Evolutionary conservation across 2,888 invertebrate genomes (phyloP), one percentile per base, ranked within the genome.

Genomic region (Machimus atricapillus): DNA sequence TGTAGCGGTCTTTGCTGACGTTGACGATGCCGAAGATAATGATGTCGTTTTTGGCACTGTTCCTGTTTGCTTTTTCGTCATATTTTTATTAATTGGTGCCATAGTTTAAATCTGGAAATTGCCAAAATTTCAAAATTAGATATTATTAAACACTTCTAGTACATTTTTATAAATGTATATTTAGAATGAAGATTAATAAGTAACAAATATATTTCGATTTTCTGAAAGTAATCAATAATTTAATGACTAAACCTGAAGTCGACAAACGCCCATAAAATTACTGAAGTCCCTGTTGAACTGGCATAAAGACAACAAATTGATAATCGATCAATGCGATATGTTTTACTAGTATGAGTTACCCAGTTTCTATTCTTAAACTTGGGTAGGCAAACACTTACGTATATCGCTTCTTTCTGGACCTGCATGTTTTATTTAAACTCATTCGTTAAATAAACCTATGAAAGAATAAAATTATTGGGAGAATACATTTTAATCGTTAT

Each of bases 31-130:
- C 12, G 88, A 78, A 37, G 86, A 66, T 31, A 94, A 93, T 87
- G 93, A 93, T 92, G 94, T 94, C 86, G 94, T 93, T 93, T 95
- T 95, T 89, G 95, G 95, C 90, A 95, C 95, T 66, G 95, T 95
- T 89, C 95, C 95, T 90, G 95, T 95, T 90, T 93, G 93, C 90
- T 89, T 89, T 87, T 88, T 88, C 77, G 88, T 87, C 88, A 86
- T 86, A 77, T 86, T 85, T 46, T 85, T 85, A 74, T 85, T 85
- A n/a, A 85, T 85, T 27, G 85, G 85, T 31, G 85, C 85, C 85
- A 85, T 85, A 8, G 12, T 66, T 66, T 46, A 46, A 19, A 40
- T 46, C 31, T 82, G 82, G 14, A 56, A 56, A 76, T 34, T 16
- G 40, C 9, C 34, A 76, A 31, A 76, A n/a, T 27, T 76, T 16